phyloP scores from a whole-genome alignment of 2,113 vertebrate genomes.

The Phrynosoma blainvillii region DNA sequence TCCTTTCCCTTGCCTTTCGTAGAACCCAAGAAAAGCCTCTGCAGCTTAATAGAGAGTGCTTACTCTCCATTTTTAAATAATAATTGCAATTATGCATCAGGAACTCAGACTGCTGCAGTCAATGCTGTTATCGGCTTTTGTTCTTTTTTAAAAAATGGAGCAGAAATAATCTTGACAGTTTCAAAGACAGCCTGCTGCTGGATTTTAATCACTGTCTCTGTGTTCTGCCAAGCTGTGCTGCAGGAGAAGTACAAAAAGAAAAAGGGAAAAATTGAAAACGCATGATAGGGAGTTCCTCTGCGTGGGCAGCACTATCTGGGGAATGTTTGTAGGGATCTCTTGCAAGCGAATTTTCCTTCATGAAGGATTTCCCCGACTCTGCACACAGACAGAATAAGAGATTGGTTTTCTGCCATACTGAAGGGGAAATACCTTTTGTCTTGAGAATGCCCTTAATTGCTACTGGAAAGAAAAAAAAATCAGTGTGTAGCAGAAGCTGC shows the following conservation, averaged over 20 bases:
- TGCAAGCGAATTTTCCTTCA: constrained; percentile 45
- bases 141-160: not conserved
- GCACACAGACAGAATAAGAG: constrained; percentile 58
- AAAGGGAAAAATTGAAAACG: not conserved
- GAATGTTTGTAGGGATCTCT: constrained; percentile 64
- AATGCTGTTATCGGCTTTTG: not conserved
- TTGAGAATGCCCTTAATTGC: constrained; percentile 52
- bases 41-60: not conserved
- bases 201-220: constrained; percentile 50
- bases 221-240: constrained; percentile 38
- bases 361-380: constrained; percentile 70
- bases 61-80: constrained; percentile 6
- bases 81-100: not conserved
- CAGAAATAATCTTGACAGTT: constrained; percentile 10
- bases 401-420: constrained; percentile 61
- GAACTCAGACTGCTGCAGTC: constrained; percentile 6
- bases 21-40: not conserved
- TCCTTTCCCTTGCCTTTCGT: not conserved
- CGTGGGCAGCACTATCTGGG: constrained; percentile 55
- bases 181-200: constrained; percentile 50
- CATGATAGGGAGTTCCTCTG: constrained; percentile 32
- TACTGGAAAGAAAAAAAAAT: constrained; percentile 8
- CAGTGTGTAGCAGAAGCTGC: constrained; percentile 28
- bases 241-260: constrained; percentile 46
- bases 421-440: constrained; percentile 70